Evolutionary conservation across 1,140 invertebrate species (phyloP).

Genomic region (Hormaphis cornu): DNA sequence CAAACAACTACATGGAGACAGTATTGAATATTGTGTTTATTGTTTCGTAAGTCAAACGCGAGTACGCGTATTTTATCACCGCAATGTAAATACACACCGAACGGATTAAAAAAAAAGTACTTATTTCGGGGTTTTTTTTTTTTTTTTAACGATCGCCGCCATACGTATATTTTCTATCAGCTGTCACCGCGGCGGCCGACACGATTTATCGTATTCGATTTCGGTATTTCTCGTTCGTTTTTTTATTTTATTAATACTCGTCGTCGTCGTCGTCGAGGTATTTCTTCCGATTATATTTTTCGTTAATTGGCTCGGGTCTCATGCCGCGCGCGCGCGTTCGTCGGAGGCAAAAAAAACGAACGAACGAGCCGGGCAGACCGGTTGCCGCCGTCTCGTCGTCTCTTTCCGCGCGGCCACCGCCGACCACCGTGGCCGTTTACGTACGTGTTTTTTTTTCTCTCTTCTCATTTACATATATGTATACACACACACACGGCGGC

Average conservation of each 20-base stretch:
- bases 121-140: slow-evolving; percentile 3
- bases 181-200: background rate
- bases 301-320: slow-evolving; percentile 32
- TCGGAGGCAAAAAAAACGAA: slow-evolving; percentile 15
- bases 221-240: slow-evolving; percentile 24
- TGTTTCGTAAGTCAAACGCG: no score
- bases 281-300: slow-evolving; percentile 29
- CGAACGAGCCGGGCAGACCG: slow-evolving; percentile 15
- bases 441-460: background rate
- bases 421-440: no score
- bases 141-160: background rate
- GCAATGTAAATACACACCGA: background rate
- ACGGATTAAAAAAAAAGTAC: slow-evolving; percentile 1
- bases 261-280: slow-evolving; percentile 7
- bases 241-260: slow-evolving; percentile 13
- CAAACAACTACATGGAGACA: no score
- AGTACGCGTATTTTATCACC: background rate
- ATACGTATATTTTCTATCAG: slow-evolving; percentile 1
- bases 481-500: no score
- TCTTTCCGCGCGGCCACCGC: no score
- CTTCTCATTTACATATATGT: no score
- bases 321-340: slow-evolving; percentile 3
- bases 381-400: slow-evolving; percentile 9
- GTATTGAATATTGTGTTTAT: no score
- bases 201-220: slow-evolving; percentile 29